Base-by-base conservation (phyloP, 2,797 vertebrate genomes). In the Brachyalestes nurse region DNA sequence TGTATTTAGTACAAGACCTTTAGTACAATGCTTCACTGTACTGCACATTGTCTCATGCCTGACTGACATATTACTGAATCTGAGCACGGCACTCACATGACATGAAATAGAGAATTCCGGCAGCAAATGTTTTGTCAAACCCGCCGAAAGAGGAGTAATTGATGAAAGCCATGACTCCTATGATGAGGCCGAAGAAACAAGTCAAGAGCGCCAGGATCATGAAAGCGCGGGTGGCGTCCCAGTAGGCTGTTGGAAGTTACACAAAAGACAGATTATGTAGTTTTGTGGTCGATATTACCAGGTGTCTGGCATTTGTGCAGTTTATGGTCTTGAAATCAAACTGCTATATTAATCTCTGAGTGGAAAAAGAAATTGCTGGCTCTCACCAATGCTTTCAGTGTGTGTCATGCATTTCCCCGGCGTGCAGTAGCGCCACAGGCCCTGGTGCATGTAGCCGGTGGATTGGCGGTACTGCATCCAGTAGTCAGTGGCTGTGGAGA, bases 381-480 rank as follows among this genome's bases (percentile, higher is more conserved):
- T 72, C 84, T 85, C 45, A 87, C 86, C 86, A 28, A 87, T 86
- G 80, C 82, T 86, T 72, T 96, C 94, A 73, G 94, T 93, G 89
- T 94, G 95, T 64, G 91, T 90, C 91, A 95, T 94, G 87, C 95
- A 95, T 90, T 95, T 96, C 80, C 93, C 94, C 0, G 93, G 93
- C 84, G 94, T 90, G 57, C 95, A 96, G 89, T 95, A 95, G 77
- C 94, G 93, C 95, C 95, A 96, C 82, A 96, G 90, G 84, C 95
- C 95, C 86, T 95, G 95, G 89, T 95, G 95, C 93, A 95, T 95
- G 89, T 94, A 95, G 87, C 90, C 95, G 86, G 90, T 94, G 84
- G 95, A 92, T 87, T 95, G 94, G 74, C 93, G 93, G 85, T 95
- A 95, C 87, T 96, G 95, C 93, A 96, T 95, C 95, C 95, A 96